Evolutionary conservation across 1,140 invertebrate species (phyloP), one percentile per base, ranked within the genome.

Genomic region (Pseudobourletiella spinata): DNA sequence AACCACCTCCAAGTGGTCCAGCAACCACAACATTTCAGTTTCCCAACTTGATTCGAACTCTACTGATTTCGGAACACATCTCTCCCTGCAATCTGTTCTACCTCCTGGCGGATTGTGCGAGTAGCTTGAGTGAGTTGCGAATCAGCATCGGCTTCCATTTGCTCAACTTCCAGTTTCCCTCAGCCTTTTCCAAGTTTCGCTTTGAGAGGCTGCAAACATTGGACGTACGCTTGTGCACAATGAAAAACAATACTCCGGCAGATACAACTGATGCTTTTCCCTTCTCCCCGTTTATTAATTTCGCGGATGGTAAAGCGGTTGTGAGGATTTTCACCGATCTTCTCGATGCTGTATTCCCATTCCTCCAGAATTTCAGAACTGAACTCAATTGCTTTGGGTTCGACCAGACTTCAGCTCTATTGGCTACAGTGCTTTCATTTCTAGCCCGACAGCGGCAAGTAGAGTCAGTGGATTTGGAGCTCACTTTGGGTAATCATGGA

Each of bases 401-500:
- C 24, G 11, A 6, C 11, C 61, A 64, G 56, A 30, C 57, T 1
- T 63, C 61, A 4, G n/a, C 30, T 25, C 64, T 67, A 25, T 59
- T 56, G 1, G 15, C 30, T 0, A 3, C 50, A 2, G 29, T 60
- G 26, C 42, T 64, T 6, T 16, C 30, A 0, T 64, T 64, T 42
- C n/a, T 67, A 8, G 59, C 26, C 26, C 61, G 61, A 18, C 59
- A 39, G 26, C 35, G 46, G 29, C 57, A 32, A 26, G 22, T 67
- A 6, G 15, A 59, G 24, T 8, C 2, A 1, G 25, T 67, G 14
- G 63, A 68, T 51, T 59, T 64, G 24, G 63, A 68, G 11, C 15
- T 68, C 6, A 57, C 65, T 24, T 56, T 61, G 46, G 66, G 66
- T 22, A n/a, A n/a, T n/a, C 66, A 68, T 56, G 66, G 66, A 39